A percentile compares a stretch with the other conserved stretches of the same genome.
phyloP scores from a whole-genome alignment of 2,113 vertebrate species.

The Poeciliopsis occidentalis region DNA sequence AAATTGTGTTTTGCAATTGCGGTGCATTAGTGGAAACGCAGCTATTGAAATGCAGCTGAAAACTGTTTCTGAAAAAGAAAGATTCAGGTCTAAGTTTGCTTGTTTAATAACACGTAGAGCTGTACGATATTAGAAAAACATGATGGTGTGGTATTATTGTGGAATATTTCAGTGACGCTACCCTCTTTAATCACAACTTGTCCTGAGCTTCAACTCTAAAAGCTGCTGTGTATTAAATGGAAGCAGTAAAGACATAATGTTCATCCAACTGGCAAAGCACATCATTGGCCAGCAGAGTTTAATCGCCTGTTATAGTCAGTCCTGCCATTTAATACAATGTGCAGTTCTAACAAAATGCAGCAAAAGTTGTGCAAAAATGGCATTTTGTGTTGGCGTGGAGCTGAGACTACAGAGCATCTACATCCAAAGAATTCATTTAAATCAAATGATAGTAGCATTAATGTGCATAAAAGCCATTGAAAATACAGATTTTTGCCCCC shows the following conservation, averaged over 20 bases:
- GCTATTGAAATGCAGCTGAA: background rate
- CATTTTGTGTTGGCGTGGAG: background rate
- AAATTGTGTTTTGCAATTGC: too few relatives aligned
- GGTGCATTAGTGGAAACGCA: too few relatives aligned
- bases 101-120: background rate
- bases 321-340: background rate
- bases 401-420: conserved; percentile 17
- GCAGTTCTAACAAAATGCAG: background rate
- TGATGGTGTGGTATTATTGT: background rate
- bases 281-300: background rate
- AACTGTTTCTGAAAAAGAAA: background rate
- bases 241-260: background rate
- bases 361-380: background rate
- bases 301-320: background rate
- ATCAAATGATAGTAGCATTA: conserved; percentile 33
- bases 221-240: background rate
- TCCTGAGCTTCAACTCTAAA: background rate
- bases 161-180: background rate
- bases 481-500: conserved; percentile 25
- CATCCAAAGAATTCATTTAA: conserved; percentile 53
- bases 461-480: conserved; percentile 38
- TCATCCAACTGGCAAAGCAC: background rate
- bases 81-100: background rate
- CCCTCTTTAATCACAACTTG: background rate
- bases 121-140: background rate